Base-by-base conservation (phyloP, 2,888 invertebrate genomes). In the Hipparchia semele region DNA sequence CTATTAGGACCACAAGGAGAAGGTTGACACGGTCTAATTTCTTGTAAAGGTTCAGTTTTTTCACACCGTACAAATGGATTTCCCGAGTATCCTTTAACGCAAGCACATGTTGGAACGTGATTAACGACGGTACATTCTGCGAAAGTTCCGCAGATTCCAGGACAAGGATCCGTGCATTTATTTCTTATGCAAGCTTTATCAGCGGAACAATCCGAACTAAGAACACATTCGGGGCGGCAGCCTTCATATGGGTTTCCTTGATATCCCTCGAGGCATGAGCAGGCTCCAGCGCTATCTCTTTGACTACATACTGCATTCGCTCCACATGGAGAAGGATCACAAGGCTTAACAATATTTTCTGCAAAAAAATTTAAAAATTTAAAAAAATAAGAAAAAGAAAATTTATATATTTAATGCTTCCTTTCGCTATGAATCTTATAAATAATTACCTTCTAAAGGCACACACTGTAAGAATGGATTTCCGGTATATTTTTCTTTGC, bases 291-390 rank as follows among this genome's bases (percentile, higher is more conserved):
- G 56, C 96, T 97, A 80, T 97, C 96, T 76, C 96, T 95, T 86
- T 96, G 95, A 81, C 94, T 96, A 88, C 97, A 96, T 83, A 97
- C 91, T 2, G 98, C 97, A 86, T 98, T 98, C 1, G 96, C 90
- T 56, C 98, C 98, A 85, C 98, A 98, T 1, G 98, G 98, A 53
- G 97, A 97, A 70, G 98, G 97, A 84, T 97, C 96, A 84, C 98
- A 98, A 0, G 97, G 97, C 81, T 96, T 96, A 6, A 95, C 86
- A 59, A 94, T 90, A 82, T 95, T 95, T 79, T 94, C 95, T 95
- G 86, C 53, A 91, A 91, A 75, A 78, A 79, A 78, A 7, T 10
- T 53, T 33, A 64, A 64, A 51, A 59, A 39, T 10, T 39, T 9
- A 23, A 39, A 39, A 23, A 23, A 13, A 33, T 23, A 0, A 39